Conservation (phyloP, 2,797 vertebrate species). For the Scomberomorus guttatus region DNA sequence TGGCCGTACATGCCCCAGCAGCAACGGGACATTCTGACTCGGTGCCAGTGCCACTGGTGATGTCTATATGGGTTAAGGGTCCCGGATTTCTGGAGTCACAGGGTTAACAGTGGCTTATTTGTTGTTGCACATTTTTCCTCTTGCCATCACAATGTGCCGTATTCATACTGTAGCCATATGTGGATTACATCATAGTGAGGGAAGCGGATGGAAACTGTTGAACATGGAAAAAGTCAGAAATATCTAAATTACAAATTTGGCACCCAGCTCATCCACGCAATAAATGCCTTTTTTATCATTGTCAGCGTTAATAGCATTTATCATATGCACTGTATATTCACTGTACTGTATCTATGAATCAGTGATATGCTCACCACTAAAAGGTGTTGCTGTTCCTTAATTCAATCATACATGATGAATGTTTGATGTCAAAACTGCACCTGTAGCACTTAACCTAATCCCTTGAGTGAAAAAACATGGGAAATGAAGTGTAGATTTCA, state of each 20-base stretch:
- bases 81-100: constrained; percentile 14
- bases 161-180: constrained; percentile 25
- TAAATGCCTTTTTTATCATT: background rate
- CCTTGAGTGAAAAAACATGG: background rate
- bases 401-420: background rate
- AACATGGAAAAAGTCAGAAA: constrained; percentile 20
- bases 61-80: constrained; percentile 2
- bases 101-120: constrained; percentile 17
- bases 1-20: constrained; percentile 47
- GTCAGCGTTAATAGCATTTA: background rate
- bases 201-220: constrained; percentile 21
- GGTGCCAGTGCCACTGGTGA: background rate
- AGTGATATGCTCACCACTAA: background rate
- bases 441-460: background rate
- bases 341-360: background rate
- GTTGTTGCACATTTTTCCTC: constrained; percentile 23
- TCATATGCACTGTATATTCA: no score
- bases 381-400: background rate
- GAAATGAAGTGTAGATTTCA: background rate
- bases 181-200: constrained; percentile 31
- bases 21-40: constrained; percentile 35
- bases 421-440: background rate
- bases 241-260: constrained; percentile 1
- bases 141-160: background rate
- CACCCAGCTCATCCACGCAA: background rate